Conservation (phyloP, 2,113 vertebrate genomes). For the Caranx ignobilis region DNA sequence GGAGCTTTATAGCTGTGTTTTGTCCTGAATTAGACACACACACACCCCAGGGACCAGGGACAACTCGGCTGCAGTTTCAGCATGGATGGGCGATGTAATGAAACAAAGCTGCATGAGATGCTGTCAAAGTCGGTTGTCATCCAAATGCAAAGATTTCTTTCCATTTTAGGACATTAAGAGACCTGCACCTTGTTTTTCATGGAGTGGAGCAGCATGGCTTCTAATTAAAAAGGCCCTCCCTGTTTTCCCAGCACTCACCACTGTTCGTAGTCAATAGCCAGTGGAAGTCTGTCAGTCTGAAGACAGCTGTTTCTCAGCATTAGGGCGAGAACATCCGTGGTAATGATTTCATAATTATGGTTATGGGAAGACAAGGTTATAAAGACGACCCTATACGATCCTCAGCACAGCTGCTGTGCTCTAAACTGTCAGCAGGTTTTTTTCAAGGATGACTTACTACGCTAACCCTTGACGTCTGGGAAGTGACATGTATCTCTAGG, state of each 20-base stretch:
- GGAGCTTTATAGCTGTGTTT: slow-evolving; percentile 68
- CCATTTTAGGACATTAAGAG: slow-evolving; percentile 24
- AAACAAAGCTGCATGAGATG: slow-evolving; percentile 37
- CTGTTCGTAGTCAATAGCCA: slow-evolving; percentile 18
- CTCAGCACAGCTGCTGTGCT: slow-evolving; percentile 65
- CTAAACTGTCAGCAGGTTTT: slow-evolving; percentile 46
- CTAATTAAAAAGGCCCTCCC: slow-evolving; percentile 55
- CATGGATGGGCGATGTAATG: slow-evolving; percentile 10
- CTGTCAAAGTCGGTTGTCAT: slow-evolving; percentile 7
- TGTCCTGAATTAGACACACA: slow-evolving; percentile 62
- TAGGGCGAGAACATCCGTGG: slow-evolving; percentile 39
- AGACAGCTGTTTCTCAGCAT: slow-evolving; percentile 76
- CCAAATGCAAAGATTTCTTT: slow-evolving; percentile 24
- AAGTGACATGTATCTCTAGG: slow-evolving; percentile 22
- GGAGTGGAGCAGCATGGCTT: slow-evolving; percentile 11
- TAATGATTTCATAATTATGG: slow-evolving; percentile 76
- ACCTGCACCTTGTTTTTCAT: not conserved
- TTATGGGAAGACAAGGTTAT: slow-evolving; percentile 63
- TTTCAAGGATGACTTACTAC: slow-evolving; percentile 47
- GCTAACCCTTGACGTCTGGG: slow-evolving; percentile 28
- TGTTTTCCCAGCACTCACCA: slow-evolving; percentile 55
- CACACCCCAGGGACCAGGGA: slow-evolving; percentile 41
- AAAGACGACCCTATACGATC: slow-evolving; percentile 49
- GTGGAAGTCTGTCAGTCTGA: slow-evolving; percentile 50
- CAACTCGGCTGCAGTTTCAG: slow-evolving; percentile 39